These are phyloP conservation scores for Oxystoma pomonae DNA, from an alignment of 2,888 invertebrate species.

Conservation along the genomic window DNA sequence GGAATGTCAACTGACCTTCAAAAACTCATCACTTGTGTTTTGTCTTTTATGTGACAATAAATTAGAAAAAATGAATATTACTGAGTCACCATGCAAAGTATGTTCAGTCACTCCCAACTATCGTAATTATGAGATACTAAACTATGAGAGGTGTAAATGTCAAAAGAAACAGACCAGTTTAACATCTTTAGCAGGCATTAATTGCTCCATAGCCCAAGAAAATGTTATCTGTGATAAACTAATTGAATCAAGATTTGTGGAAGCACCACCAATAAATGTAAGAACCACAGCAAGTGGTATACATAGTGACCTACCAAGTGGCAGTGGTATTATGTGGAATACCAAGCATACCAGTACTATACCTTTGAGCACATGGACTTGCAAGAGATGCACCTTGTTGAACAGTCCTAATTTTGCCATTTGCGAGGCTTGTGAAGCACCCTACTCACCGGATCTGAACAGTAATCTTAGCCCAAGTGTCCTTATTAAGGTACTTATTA, in stretches of 20 bases:
- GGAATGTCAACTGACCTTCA: slow-evolving; percentile 27
- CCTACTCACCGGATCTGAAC: slow-evolving; percentile 47
- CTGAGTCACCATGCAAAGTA: slow-evolving; percentile 44
- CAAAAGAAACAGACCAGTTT: slow-evolving; percentile 38
- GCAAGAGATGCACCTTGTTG: slow-evolving; percentile 70
- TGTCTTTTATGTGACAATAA: slow-evolving; percentile 41
- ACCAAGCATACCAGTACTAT: slow-evolving; percentile 32
- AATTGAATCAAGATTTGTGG: slow-evolving; percentile 22
- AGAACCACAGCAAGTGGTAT: slow-evolving; percentile 47
- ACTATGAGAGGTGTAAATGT: slow-evolving; percentile 42
- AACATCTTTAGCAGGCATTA: slow-evolving; percentile 42
- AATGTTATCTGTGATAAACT: slow-evolving; percentile 35
- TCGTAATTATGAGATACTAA: slow-evolving; percentile 40
- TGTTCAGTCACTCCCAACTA: slow-evolving; percentile 40
- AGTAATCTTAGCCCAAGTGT: slow-evolving; percentile 48
- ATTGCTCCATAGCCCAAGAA: slow-evolving; percentile 42
- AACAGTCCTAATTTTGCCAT: slow-evolving; percentile 63
- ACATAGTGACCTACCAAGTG: slow-evolving; percentile 34
- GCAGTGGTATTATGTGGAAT: slow-evolving; percentile 40
- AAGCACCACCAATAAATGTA: slow-evolving; percentile 38
- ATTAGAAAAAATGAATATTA: slow-evolving; percentile 42
- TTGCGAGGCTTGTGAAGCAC: slow-evolving; percentile 74
- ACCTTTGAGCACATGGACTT: slow-evolving; percentile 57
- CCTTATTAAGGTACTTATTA: slow-evolving; percentile 45
- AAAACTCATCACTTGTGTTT: slow-evolving; percentile 24